phyloP scores from a whole-genome alignment of 2,797 vertebrate species.

The Tenualosa ilisha region DNA sequence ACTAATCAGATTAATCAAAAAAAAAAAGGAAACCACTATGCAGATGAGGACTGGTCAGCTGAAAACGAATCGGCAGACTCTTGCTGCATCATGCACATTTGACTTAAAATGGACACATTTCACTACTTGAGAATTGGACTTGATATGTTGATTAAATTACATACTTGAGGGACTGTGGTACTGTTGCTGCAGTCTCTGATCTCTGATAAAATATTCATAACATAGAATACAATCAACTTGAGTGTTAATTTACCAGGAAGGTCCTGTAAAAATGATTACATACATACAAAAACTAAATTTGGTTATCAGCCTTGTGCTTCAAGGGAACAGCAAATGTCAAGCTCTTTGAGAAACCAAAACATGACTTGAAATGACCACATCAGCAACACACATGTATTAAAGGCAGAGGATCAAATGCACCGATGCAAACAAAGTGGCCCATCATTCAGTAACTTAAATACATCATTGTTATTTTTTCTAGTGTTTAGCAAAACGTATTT shows the following conservation, averaged over 20 bases:
- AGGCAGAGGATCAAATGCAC: conserved; percentile 26
- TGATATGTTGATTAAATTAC: not conserved
- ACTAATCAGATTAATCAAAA: not conserved
- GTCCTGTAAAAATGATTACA: not conserved
- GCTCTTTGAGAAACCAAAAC: not conserved
- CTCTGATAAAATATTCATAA: not conserved
- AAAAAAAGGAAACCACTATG: not conserved
- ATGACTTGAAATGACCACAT: not conserved
- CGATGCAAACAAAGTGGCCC: not conserved
- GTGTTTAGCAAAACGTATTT: not conserved
- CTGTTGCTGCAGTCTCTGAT: not conserved
- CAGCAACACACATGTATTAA: not conserved
- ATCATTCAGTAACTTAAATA: not conserved
- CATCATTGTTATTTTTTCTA: not conserved
- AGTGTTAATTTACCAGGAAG: not conserved
- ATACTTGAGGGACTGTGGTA: not conserved
- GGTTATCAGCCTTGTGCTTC: not conserved
- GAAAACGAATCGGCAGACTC: not conserved
- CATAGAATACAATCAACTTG: not conserved
- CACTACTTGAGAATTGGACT: not conserved
- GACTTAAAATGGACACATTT: not conserved
- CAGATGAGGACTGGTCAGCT: not conserved
- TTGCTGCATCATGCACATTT: not conserved
- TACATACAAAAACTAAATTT: not conserved
- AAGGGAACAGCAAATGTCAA: not conserved